These are phyloP conservation scores for Triplophysa yarkandensis DNA, from an alignment of 2,797 vertebrate species.

Conservation along the genomic window DNA sequence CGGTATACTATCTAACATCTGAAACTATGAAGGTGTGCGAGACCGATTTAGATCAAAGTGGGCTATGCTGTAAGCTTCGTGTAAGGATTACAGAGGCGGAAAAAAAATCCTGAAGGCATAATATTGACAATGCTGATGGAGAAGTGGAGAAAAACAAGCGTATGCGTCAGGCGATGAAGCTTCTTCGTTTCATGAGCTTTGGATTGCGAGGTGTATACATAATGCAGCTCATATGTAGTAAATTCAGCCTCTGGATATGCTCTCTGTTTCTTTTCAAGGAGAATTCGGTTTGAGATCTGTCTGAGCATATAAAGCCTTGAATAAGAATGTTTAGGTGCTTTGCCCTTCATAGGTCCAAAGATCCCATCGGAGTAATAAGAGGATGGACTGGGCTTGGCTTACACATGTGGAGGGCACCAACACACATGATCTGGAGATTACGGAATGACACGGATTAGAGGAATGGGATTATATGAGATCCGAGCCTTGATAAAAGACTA, in stretches of 20 bases:
- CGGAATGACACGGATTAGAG: slow-evolving; percentile 34
- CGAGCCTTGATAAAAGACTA: slow-evolving; percentile 26
- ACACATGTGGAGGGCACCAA: background rate
- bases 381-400: slow-evolving; percentile 24
- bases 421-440: background rate
- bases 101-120: slow-evolving; percentile 63
- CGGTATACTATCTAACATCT: slow-evolving; percentile 52
- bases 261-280: background rate
- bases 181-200: slow-evolving; percentile 13
- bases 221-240: slow-evolving; percentile 6
- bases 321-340: background rate
- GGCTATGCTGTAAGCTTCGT: slow-evolving; percentile 57
- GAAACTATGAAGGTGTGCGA: slow-evolving; percentile 62
- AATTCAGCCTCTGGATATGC: background rate
- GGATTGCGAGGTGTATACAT: background rate
- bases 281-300: background rate
- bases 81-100: slow-evolving; percentile 63
- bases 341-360: too few relatives aligned
- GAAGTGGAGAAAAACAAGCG: slow-evolving; percentile 48
- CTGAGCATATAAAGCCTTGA: background rate
- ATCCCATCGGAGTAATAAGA: slow-evolving; percentile 42
- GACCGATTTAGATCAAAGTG: slow-evolving; percentile 68
- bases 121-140: slow-evolving; percentile 69
- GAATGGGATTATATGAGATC: slow-evolving; percentile 33
- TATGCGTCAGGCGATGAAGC: slow-evolving; percentile 6